A percentile compares a stretch with the other conserved stretches of the same genome.
These are phyloP conservation scores for Seriola quinqueradiata DNA, from an alignment of 2,113 vertebrate species.

Conservation along the genomic window DNA sequence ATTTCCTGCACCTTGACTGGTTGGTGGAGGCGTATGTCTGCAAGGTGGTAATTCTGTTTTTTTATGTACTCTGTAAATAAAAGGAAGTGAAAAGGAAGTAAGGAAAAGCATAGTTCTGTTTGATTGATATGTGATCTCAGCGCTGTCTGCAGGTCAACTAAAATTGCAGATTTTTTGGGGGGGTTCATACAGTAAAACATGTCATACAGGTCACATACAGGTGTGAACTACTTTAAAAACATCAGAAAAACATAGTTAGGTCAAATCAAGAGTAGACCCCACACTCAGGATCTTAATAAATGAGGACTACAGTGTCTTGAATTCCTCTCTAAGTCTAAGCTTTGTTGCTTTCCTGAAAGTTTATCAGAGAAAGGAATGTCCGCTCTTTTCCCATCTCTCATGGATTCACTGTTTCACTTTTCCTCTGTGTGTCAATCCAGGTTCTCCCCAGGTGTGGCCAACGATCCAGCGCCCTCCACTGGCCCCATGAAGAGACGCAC, in stretches of 20 bases:
- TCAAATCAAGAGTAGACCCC: no score
- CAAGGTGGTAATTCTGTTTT: no score
- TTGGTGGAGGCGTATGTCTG: no score
- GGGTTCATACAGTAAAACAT: no score
- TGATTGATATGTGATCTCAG: no score
- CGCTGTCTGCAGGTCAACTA: no score
- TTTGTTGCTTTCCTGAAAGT: background rate
- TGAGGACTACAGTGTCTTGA: background rate
- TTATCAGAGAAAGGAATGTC: constrained; percentile 16
- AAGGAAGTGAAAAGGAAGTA: background rate
- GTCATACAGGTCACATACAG: background rate
- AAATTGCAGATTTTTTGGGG: no score
- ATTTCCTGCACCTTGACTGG: no score
- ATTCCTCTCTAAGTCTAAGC: background rate
- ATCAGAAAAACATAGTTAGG: no score
- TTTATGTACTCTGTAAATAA: background rate
- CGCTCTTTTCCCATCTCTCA: background rate
- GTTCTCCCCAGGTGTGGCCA: constrained; percentile 88
- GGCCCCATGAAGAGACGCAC: constrained; percentile 90
- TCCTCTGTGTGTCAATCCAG: constrained; percentile 66
- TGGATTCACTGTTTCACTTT: constrained; percentile 38
- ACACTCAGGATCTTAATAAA: no score
- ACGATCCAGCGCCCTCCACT: constrained; percentile 85
- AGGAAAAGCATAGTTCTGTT: background rate
- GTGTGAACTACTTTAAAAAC: no score